Conservation (phyloP, 2,113 vertebrate genomes). For the Carollia perspicillata region DNA sequence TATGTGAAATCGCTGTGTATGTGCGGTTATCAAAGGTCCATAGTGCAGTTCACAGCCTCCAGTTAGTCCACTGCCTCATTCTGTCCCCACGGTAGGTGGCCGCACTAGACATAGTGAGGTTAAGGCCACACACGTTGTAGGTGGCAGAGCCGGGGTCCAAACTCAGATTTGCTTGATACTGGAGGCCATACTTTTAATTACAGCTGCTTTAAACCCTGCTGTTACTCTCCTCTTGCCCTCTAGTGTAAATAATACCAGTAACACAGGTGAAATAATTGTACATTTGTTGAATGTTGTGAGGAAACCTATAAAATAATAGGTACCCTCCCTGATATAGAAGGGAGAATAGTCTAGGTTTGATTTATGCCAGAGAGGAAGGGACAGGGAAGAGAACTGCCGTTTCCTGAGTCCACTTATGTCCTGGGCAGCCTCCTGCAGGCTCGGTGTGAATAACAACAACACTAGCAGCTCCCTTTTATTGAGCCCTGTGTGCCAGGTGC, state of each 20-base stretch:
- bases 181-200: neutral
- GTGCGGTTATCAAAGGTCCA: neutral
- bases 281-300: neutral
- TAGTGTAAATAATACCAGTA: neutral
- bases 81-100: neutral
- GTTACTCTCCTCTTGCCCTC: neutral
- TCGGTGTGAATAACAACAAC: neutral
- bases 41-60: neutral
- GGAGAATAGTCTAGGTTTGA: neutral
- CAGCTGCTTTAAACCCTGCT: neutral
- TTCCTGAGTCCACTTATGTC: neutral
- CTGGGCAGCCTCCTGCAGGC: neutral
- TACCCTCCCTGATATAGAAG: neutral
- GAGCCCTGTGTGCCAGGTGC: neutral
- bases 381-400: neutral
- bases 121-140: neutral
- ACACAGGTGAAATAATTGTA: slow-evolving; percentile 2
- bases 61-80: neutral
- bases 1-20: slow-evolving; percentile 16
- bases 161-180: neutral
- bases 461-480: neutral
- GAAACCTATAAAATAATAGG: neutral
- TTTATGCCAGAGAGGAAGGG: neutral
- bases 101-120: neutral
- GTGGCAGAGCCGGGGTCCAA: neutral